Percentiles rank a stretch among this genome's conserved stretches.
These are phyloP conservation scores for Gryllus longicercus DNA, from an alignment of 2,888 invertebrate genomes.

Conservation along the genomic window DNA sequence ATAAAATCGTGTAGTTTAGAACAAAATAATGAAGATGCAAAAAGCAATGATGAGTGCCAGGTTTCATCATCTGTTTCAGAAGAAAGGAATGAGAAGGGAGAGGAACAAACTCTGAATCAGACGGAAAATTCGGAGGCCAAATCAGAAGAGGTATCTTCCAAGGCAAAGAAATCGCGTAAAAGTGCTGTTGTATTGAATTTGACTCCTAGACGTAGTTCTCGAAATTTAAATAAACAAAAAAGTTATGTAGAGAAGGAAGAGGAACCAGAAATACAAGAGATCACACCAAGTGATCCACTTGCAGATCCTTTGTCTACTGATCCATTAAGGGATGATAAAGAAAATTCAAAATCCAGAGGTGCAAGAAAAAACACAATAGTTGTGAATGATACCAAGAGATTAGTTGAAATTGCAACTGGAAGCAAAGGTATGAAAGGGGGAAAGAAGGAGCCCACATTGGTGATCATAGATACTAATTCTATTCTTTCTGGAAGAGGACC, in stretches of 20 bases:
- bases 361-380: conserved; percentile 53
- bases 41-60: conserved; percentile 33
- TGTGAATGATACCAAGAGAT: conserved; percentile 67
- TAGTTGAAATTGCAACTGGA: conserved; percentile 67
- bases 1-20: not conserved
- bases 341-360: conserved; percentile 31
- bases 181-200: conserved; percentile 42
- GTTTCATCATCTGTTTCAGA: conserved; percentile 35
- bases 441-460: conserved; percentile 70
- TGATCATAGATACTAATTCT: conserved; percentile 76
- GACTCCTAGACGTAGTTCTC: conserved; percentile 55
- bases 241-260: conserved; percentile 50
- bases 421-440: conserved; percentile 51
- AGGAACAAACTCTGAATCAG: conserved; percentile 36
- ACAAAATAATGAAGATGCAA: conserved; percentile 33
- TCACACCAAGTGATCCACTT: conserved; percentile 58
- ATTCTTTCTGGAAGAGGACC: conserved; percentile 62
- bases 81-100: conserved; percentile 32
- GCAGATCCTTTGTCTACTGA: conserved; percentile 44
- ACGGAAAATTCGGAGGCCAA: conserved; percentile 43
- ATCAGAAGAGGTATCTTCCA: conserved; percentile 45
- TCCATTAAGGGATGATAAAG: conserved; percentile 30
- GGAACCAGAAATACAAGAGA: conserved; percentile 58
- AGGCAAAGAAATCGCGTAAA: conserved; percentile 37
- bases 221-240: conserved; percentile 58